These are phyloP conservation scores for Phthorimaea operculella DNA, from an alignment of 1,140 invertebrate genomes.

Conservation along the genomic window DNA sequence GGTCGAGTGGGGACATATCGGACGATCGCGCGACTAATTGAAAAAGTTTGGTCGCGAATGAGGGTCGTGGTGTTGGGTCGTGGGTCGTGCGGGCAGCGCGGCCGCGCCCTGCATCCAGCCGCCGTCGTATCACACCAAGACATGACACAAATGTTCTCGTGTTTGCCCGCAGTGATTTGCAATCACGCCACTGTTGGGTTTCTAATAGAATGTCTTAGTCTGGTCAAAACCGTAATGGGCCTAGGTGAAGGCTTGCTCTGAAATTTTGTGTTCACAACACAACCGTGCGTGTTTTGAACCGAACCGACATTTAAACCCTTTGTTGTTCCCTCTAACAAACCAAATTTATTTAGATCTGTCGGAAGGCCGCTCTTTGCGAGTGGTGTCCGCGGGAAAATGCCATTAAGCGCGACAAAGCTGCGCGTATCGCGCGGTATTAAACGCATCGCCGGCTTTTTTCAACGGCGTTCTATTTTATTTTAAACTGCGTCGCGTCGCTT, in stretches of 20 bases:
- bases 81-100: too few species aligned
- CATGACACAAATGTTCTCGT: too few species aligned
- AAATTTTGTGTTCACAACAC: too few species aligned
- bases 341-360: neutral
- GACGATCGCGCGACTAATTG: constrained; percentile 43
- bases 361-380: neutral
- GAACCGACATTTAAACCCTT: too few species aligned
- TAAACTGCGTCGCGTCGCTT: neutral
- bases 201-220: too few species aligned
- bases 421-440: neutral
- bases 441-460: neutral
- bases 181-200: too few species aligned
- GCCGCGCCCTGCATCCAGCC: neutral
- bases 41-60: constrained; percentile 45
- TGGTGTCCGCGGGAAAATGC: neutral
- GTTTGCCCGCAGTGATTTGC: too few species aligned
- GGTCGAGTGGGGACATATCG: constrained; percentile 17
- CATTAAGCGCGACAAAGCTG: neutral
- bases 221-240: too few species aligned
- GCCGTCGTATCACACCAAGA: neutral
- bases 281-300: too few species aligned
- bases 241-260: too few species aligned
- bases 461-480: constrained; percentile 1
- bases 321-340: neutral
- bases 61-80: constrained; percentile 8